These are phyloP conservation scores for Patella depressa DNA, from an alignment of 2,888 invertebrate genomes.

Conservation along the genomic window DNA sequence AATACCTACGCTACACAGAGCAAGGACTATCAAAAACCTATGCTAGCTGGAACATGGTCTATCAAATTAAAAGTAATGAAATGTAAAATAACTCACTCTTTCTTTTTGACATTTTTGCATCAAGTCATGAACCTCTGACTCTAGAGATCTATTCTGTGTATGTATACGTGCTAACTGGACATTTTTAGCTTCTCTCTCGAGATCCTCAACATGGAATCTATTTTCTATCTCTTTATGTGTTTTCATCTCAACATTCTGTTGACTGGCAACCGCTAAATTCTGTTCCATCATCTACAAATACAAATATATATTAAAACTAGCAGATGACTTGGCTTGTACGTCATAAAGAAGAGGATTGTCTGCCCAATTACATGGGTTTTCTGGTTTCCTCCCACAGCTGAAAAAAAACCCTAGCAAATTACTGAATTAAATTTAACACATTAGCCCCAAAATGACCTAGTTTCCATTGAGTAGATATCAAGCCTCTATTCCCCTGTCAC, in stretches of 20 bases:
- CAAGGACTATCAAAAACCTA: background rate
- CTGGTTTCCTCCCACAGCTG: no score
- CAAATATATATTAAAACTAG: no score
- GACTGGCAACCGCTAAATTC: slow-evolving; percentile 55
- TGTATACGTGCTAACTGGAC: slow-evolving; percentile 54
- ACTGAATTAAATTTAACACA: no score
- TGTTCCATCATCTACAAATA: slow-evolving; percentile 56
- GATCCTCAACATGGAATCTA: slow-evolving; percentile 51
- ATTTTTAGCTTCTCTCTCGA: slow-evolving; percentile 54
- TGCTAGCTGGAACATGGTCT: background rate
- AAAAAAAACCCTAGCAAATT: no score
- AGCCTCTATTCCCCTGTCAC: no score
- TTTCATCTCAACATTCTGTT: slow-evolving; percentile 57
- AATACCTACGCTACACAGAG: no score
- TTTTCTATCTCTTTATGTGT: slow-evolving; percentile 56
- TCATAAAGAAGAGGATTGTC: no score
- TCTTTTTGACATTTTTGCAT: slow-evolving; percentile 56
- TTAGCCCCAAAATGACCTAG: no score
- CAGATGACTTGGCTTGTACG: no score
- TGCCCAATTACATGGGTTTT: no score
- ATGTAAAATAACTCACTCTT: slow-evolving; percentile 41
- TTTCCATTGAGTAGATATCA: no score
- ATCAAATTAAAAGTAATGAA: background rate
- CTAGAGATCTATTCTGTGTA: slow-evolving; percentile 56
- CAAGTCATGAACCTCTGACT: slow-evolving; percentile 57